Evolutionary conservation across 2,888 invertebrate species (phyloP), one percentile per base, ranked within the genome.

Genomic region (Griposia aprilina): DNA sequence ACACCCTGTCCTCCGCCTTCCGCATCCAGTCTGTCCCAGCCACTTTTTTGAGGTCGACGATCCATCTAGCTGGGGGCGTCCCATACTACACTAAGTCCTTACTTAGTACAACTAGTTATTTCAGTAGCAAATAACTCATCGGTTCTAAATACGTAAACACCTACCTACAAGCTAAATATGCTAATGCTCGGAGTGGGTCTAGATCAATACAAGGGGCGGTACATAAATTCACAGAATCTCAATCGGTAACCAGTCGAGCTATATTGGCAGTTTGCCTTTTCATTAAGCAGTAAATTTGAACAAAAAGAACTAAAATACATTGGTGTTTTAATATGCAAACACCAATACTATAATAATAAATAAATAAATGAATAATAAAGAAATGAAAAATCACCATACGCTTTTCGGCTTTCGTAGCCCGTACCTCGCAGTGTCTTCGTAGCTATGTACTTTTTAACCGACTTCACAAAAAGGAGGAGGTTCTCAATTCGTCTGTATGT

Each of bases 131-230:
- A 26, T 36, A 26, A 66, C 20, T 65, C 50, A 20, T 36, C 1
- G 59, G 50, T 41, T 36, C 26, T 20, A 13, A 30, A 52, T 20
- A 30, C 55, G 26, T 41, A n/a, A 6, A 45, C n/a, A 50, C 50
- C 52, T 71, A 48, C 48, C 52, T 41, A 66, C 36, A 23, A 66
- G 36, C 15, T 50, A 8, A 74, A 81, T 74, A 81, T 81, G 80
- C 67, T 74, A 68, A 80, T 74, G 30, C 26, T 45, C 4, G 3
- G 30, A 45, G 50, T 65, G 59, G 65, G 74, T 62, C 55, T 67
- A 81, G 66, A 80, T 81, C 74, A 80, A 80, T 81, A 80, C 50
- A 50, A 74, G 41, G 15, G 23, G 6, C 41, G 67, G 57, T 30
- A 48, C 7, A 74, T 81, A 68, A 6, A 80, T 81, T 67, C 62